These are phyloP conservation scores for Tarsius wallacei DNA, from an alignment of 2,797 vertebrate species.

Conservation along the genomic window DNA sequence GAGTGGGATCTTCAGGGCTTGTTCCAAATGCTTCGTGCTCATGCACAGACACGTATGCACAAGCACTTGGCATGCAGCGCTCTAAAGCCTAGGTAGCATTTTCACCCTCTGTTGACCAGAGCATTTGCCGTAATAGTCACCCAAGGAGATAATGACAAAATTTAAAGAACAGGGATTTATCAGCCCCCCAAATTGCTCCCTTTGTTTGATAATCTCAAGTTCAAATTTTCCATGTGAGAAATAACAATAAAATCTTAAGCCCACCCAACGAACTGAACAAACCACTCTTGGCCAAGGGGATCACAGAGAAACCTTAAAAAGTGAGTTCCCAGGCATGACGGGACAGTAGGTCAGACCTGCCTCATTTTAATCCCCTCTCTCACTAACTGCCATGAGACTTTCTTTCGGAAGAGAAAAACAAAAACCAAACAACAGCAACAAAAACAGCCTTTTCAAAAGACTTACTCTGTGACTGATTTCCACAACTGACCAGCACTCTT, in stretches of 20 bases:
- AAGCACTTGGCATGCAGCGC: background rate
- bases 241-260: background rate
- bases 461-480: background rate
- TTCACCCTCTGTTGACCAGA: background rate
- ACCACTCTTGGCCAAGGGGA: background rate
- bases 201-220: background rate
- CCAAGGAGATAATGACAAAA: background rate
- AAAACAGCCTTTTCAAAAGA: background rate
- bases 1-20: background rate
- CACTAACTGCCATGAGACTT: background rate
- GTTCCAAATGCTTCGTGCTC: fast-evolving
- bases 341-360: fast-evolving
- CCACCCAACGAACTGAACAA: background rate
- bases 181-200: background rate
- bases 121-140: background rate
- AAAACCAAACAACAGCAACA: background rate
- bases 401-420: background rate
- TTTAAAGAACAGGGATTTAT: background rate
- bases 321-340: background rate
- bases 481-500: background rate
- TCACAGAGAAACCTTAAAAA: background rate
- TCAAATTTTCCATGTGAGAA: background rate
- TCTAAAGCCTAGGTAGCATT: background rate
- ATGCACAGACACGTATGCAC: background rate
- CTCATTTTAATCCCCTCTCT: background rate